Base-by-base conservation (phyloP, 2,888 invertebrate genomes). In the Brachypalpus laphriformis region DNA sequence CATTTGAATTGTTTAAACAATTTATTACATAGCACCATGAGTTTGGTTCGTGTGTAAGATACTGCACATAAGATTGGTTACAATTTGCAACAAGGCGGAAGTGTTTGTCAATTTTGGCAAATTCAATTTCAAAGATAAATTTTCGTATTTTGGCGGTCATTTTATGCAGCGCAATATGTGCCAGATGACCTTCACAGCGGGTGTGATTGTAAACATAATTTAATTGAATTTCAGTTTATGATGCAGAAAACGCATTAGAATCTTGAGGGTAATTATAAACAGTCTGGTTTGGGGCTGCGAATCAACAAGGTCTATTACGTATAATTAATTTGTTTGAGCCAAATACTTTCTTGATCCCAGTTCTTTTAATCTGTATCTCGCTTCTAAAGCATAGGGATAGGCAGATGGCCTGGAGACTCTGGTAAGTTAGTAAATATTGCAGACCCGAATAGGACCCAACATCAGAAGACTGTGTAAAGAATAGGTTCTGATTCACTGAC, bases 1-100 rank as follows among this genome's bases (percentile, higher is more conserved):
- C 71, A 76, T 47, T 70, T n/a, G 31, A 81, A 81, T 76, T 85
- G 75, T 85, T 85, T 85, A 81, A 70, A 85, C 83, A 77, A 82
- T 71, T 70, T 40, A 76, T 57, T 74, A 63, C 78, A 49, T n/a
- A 72, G 22, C 76, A 28, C 68, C n/a, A 59, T 28, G 56, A 8
- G 54, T 14, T 45, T 59, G 20, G 28, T 4, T 7, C 4, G 31
- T 8, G 56, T 2, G 56, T 2, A 31, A 22, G 16, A 42, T 42
- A 34, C 34, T 47, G 42, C 54, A 76, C 70, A 71, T 57, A 22
- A 66, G 31, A 37, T 34, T 68, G 74, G 54, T 63, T 71, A 40
- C 61, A 49, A 28, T 25, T 11, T 57, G 57, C 16, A 45, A 59
- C 40, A 49, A 77, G 77, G 71, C 82, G 82, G 77, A 82, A 82